These are phyloP conservation scores for Clistopyga incitator DNA, from an alignment of 2,888 invertebrate species.

Conservation along the genomic window DNA sequence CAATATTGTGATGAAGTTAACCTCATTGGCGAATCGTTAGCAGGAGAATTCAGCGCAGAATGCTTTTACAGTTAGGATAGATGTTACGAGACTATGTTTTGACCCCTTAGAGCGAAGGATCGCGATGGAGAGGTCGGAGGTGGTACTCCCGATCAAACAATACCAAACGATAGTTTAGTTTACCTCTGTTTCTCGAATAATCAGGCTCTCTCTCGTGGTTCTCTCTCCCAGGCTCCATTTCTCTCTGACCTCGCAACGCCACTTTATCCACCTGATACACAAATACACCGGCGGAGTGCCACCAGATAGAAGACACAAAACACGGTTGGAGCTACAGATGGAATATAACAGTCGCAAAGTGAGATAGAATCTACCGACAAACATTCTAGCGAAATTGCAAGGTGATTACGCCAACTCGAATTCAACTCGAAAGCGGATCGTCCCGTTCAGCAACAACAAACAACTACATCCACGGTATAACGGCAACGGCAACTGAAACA, in stretches of 20 bases:
- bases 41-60: conserved; percentile 60
- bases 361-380: conserved; percentile 27
- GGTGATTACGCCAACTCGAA: conserved; percentile 60
- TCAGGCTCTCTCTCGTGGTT: conserved; percentile 52
- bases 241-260: conserved; percentile 54
- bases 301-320: conserved; percentile 20
- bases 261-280: conserved; percentile 30
- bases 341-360: conserved; percentile 11
- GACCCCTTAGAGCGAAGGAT: conserved; percentile 12
- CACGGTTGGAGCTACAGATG: conserved; percentile 6
- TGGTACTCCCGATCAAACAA: conserved; percentile 73
- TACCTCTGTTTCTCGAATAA: conserved; percentile 60
- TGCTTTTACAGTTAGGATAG: not conserved
- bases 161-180: conserved; percentile 74
- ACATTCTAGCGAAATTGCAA: conserved; percentile 50
- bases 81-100: not conserved
- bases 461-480: conserved; percentile 50
- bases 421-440: conserved; percentile 52
- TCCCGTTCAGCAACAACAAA: conserved; percentile 52
- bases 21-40: conserved; percentile 72
- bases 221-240: conserved; percentile 45
- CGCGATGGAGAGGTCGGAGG: conserved; percentile 27
- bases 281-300: conserved; percentile 22
- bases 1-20: conserved; percentile 77
- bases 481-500: conserved; percentile 45